phyloP scores from a whole-genome alignment of 2,113 vertebrate genomes.

The Rana temporaria region DNA sequence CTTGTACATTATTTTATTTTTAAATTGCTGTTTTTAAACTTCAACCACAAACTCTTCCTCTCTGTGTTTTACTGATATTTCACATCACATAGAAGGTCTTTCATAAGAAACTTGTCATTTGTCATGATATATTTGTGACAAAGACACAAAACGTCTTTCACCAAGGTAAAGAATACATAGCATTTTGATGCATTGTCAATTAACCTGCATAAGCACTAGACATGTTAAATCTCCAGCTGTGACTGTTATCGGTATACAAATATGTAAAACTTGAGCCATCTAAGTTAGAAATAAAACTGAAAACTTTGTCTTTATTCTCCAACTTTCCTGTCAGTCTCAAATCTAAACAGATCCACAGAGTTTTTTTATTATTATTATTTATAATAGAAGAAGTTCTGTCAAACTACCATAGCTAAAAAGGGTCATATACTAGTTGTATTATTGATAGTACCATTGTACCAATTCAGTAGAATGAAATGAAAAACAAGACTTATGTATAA shows the following conservation, averaged over 20 bases:
- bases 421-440: neutral
- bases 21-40: slow-evolving; percentile 1
- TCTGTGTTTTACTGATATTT: slow-evolving; percentile 28
- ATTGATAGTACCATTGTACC: neutral
- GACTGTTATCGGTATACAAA: slow-evolving; percentile 10
- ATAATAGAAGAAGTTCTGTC: slow-evolving; percentile 16
- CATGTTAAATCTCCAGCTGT: neutral
- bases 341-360: neutral
- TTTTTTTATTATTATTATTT: slow-evolving; percentile 8
- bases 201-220: neutral
- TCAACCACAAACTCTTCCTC: slow-evolving; percentile 3
- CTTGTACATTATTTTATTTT: slow-evolving; percentile 8
- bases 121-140: slow-evolving; percentile 38
- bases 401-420: neutral
- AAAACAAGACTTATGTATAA: too few relatives aligned
- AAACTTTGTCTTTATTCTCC: slow-evolving; percentile 12
- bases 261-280: neutral
- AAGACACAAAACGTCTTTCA: slow-evolving; percentile 10
- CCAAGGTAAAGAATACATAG: neutral
- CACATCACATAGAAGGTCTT: slow-evolving; percentile 33
- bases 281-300: neutral
- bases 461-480: too few relatives aligned
- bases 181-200: slow-evolving; percentile 15
- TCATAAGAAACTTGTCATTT: slow-evolving; percentile 39
- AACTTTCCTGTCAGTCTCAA: neutral